Evolutionary conservation across 2,797 vertebrate genomes (phyloP).

Genomic region (Acanthopagrus latus): DNA sequence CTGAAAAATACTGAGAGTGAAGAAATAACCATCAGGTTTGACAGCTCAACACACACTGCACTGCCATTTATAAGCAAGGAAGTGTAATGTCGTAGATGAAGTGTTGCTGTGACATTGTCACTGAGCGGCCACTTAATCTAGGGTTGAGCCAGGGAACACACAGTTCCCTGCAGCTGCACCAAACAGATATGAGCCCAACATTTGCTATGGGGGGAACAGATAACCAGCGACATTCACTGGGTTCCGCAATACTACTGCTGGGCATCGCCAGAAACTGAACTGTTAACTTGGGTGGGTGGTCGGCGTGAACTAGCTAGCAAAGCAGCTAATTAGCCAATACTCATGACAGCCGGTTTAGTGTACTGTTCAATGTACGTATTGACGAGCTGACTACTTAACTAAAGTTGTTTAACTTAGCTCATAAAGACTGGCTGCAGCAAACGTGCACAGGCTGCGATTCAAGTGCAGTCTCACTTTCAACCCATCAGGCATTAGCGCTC

Average conservation of each 20-base stretch:
- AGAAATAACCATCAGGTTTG: constrained; percentile 25
- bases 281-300: constrained; percentile 68
- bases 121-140: constrained; percentile 63
- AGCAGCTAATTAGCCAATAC: constrained; percentile 67
- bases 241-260: constrained; percentile 15
- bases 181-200: constrained; percentile 53
- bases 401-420: neutral
- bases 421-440: neutral
- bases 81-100: constrained; percentile 11
- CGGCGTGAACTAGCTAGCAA: constrained; percentile 64
- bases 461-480: constrained; percentile 40
- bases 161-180: constrained; percentile 56
- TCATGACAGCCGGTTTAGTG: constrained; percentile 29
- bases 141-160: constrained; percentile 47
- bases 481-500: constrained; percentile 45
- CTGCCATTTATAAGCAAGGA: constrained; percentile 18
- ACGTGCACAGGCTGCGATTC: neutral
- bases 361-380: neutral
- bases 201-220: constrained; percentile 15
- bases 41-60: constrained; percentile 19
- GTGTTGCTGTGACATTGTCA: constrained; percentile 56
- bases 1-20: neutral
- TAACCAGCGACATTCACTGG: constrained; percentile 17
- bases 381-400: neutral
- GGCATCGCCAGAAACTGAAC: constrained; percentile 42